A percentile compares a stretch with the other conserved stretches of the same genome.
These are phyloP conservation scores for Campylomormyrus numenius DNA, from an alignment of 2,113 vertebrate species.

Conservation along the genomic window DNA sequence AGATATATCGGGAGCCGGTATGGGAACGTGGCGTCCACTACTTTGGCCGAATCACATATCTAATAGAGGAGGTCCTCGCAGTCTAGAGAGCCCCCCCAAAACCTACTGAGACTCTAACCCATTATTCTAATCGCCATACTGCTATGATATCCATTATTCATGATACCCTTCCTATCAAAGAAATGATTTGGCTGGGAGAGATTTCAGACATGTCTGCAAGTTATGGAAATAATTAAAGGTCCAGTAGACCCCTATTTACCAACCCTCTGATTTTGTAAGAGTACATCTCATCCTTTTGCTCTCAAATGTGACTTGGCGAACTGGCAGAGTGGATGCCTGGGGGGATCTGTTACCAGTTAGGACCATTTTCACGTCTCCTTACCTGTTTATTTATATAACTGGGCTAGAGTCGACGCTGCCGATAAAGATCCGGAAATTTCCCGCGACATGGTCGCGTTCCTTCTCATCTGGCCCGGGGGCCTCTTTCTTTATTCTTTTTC, in stretches of 20 bases:
- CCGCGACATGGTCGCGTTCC: background rate
- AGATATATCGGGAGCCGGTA: background rate
- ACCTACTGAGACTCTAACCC: background rate
- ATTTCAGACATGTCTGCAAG: background rate
- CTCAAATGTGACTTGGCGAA: background rate
- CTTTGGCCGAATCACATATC: background rate
- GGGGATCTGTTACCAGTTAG: background rate
- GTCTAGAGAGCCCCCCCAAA: background rate
- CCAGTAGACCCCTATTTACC: background rate
- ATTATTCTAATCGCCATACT: slow-evolving; percentile 3
- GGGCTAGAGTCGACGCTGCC: background rate
- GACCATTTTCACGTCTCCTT: background rate
- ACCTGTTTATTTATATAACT: background rate
- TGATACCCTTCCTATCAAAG: background rate
- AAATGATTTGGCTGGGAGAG: background rate
- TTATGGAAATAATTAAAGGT: background rate
- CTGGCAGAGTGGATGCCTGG: background rate
- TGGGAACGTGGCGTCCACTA: background rate
- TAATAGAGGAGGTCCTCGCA: background rate
- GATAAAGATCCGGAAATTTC: background rate
- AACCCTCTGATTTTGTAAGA: background rate
- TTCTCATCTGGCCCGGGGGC: background rate
- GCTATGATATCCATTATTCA: background rate
- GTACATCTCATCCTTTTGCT: background rate
- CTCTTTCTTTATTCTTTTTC: background rate